phyloP scores from a whole-genome alignment of 2,888 invertebrate genomes.

The Crossocerus cetratus region DNA sequence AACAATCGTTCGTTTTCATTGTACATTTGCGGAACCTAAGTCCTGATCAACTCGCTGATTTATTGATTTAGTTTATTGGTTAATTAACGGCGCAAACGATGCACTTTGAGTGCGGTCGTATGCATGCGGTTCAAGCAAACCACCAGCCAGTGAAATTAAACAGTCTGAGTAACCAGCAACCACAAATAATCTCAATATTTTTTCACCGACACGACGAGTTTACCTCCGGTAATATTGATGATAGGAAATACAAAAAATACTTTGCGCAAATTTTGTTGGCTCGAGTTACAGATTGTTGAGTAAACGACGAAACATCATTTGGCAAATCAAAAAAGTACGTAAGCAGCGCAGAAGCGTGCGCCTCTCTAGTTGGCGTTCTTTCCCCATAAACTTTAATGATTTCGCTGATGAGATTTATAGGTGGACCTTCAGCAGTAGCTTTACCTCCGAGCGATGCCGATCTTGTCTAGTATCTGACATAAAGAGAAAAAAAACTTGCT shows the following conservation, averaged over 20 bases:
- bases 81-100: constrained; percentile 47
- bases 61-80: constrained; percentile 40
- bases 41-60: neutral
- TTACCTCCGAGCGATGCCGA: neutral
- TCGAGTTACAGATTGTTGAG: neutral
- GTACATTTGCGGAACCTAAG: constrained; percentile 23
- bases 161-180: too few species aligned
- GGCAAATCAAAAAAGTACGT: neutral
- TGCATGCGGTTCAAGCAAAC: too few species aligned
- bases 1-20: constrained; percentile 45
- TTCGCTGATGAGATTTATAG: constrained; percentile 10
- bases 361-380: neutral
- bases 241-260: too few species aligned
- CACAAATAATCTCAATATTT: too few species aligned
- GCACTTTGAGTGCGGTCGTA: too few species aligned
- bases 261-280: too few species aligned
- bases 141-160: too few species aligned
- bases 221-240: too few species aligned
- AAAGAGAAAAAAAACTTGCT: constrained; percentile 19
- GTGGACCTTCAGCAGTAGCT: neutral
- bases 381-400: neutral
- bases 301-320: neutral
- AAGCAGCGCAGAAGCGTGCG: neutral
- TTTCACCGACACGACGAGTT: too few species aligned
- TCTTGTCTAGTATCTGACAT: constrained; percentile 17